Conservation (phyloP, 2,888 invertebrate species). For the Pediacus dermestoides region DNA sequence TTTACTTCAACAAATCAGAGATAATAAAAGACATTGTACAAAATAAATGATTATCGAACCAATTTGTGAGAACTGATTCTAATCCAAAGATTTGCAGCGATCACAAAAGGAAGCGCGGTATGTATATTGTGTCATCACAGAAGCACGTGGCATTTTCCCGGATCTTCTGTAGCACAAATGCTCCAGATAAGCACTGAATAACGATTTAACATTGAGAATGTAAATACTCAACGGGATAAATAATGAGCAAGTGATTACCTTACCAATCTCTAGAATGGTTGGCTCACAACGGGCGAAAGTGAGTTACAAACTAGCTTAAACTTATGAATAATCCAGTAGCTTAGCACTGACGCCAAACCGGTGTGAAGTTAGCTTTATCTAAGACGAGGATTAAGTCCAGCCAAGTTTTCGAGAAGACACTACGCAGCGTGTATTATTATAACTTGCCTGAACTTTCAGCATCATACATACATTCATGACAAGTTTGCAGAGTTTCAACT, state of each 20-base stretch:
- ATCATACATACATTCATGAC: conserved; percentile 48
- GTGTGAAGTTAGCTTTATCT: conserved; percentile 48
- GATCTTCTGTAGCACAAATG: conserved; percentile 28
- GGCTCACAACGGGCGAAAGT: conserved; percentile 40
- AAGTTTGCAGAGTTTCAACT: conserved; percentile 30
- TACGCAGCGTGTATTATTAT: conserved; percentile 45
- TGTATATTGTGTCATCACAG: background rate
- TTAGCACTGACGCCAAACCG: conserved; percentile 46
- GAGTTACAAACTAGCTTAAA: conserved; percentile 43
- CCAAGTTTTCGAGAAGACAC: conserved; percentile 13
- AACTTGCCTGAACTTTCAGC: conserved; percentile 41
- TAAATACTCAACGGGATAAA: conserved; percentile 39
- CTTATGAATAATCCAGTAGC: conserved; percentile 50
- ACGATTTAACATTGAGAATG: conserved; percentile 33
- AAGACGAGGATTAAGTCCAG: conserved; percentile 45
- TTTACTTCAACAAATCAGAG: too few species aligned
- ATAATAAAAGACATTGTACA: too few species aligned
- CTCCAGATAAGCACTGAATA: conserved; percentile 34
- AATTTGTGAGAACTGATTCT: conserved; percentile 33
- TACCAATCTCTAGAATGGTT: conserved; percentile 44
- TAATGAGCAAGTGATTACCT: conserved; percentile 49
- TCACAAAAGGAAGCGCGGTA: background rate
- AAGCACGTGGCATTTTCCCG: conserved; percentile 17
- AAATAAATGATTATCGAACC: conserved; percentile 7
- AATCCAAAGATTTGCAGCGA: conserved; percentile 28